A percentile compares a stretch with the other conserved stretches of the same genome.
Evolutionary conservation across 2,888 invertebrate genomes (phyloP).

Genomic region (Aproaerema taeniolella): DNA sequence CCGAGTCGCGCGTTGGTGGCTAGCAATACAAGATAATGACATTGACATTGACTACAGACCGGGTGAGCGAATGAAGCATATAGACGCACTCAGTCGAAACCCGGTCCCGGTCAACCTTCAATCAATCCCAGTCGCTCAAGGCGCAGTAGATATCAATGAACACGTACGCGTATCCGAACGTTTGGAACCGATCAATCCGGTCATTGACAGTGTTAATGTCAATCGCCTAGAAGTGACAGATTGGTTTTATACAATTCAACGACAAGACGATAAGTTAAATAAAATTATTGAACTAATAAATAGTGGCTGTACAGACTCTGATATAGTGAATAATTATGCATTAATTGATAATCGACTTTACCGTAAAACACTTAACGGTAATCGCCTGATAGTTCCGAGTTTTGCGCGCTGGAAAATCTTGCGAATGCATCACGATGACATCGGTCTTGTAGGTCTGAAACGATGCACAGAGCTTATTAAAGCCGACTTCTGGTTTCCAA

Average conservation of each 20-base stretch:
- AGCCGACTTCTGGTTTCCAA: slow-evolving; percentile 26
- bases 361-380: not conserved
- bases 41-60: slow-evolving; percentile 15
- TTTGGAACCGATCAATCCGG: not conserved
- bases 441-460: slow-evolving; percentile 27
- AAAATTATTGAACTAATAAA: slow-evolving; percentile 5
- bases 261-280: slow-evolving; percentile 10
- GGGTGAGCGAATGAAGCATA: slow-evolving; percentile 19
- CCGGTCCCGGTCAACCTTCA: slow-evolving; percentile 2
- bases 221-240: slow-evolving; percentile 5
- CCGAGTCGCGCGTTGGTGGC: slow-evolving; percentile 20
- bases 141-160: too few species aligned
- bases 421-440: slow-evolving; percentile 5
- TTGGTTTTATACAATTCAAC: slow-evolving; percentile 13
- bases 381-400: not conserved
- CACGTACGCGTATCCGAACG: slow-evolving; percentile 4
- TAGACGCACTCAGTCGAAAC: slow-evolving; percentile 20
- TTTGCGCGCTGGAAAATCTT: not conserved
- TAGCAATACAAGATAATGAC: slow-evolving; percentile 20
- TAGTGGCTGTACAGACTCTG: slow-evolving; percentile 1
- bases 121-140: too few species aligned
- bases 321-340: slow-evolving; percentile 15
- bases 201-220: not conserved
- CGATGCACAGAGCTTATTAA: slow-evolving; percentile 27
- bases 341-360: slow-evolving; percentile 6